These are phyloP conservation scores for Theonella swinhoei DNA, from an alignment of 37 sponge, comb jelly and placozoan genomes.

Conservation along the genomic window DNA sequence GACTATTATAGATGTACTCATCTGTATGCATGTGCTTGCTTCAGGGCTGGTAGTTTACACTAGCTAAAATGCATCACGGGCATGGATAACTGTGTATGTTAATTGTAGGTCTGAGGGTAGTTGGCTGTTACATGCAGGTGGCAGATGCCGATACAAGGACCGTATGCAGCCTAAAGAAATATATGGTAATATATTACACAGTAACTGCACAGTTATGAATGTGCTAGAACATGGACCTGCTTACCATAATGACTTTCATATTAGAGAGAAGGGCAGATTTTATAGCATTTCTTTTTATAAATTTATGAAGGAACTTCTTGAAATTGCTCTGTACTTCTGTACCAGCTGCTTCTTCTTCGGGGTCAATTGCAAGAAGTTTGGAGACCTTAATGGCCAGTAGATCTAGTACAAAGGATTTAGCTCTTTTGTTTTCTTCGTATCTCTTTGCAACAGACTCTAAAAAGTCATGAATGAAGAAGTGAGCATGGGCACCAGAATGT, in stretches of 20 bases:
- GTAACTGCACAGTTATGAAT: no score
- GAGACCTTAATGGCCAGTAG: conserved; percentile 49
- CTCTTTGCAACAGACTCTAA: conserved; percentile 10
- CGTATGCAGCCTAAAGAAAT: no score
- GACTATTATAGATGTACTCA: no score
- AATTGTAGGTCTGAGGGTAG: no score
- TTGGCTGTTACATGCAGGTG: no score
- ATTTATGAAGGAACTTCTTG: conserved; percentile 3
- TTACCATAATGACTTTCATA: conserved; percentile 21
- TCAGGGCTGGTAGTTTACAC: no score
- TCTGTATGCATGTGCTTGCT: background rate
- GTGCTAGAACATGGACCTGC: no score
- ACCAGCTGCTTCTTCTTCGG: background rate
- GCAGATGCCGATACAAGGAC: no score
- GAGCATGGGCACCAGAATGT: conserved; percentile 14
- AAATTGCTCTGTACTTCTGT: conserved; percentile 16
- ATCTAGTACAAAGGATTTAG: conserved; percentile 37
- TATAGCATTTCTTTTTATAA: conserved; percentile 34
- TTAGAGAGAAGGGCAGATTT: conserved; percentile 3
- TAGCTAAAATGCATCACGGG: no score
- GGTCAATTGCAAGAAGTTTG: conserved; percentile 8
- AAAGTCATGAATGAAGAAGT: conserved; percentile 41
- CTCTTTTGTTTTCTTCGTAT: conserved; percentile 23
- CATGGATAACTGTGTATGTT: no score
- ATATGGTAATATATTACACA: no score